A percentile compares a stretch with the other conserved stretches of the same genome.
These are phyloP conservation scores for Regulus satrapa DNA, from an alignment of 2,113 vertebrate species.

Conservation along the genomic window DNA sequence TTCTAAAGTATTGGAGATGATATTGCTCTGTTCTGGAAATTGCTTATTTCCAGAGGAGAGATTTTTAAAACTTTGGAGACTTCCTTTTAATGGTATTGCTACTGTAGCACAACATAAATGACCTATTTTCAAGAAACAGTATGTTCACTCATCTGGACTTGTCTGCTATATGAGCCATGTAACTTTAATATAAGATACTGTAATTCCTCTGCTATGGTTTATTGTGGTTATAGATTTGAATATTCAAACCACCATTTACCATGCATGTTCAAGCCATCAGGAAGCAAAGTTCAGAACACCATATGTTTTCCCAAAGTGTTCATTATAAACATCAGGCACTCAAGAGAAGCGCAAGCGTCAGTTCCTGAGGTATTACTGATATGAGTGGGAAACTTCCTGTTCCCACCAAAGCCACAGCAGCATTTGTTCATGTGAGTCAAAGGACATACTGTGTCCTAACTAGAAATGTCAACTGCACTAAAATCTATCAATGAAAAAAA, in stretches of 20 bases:
- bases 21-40: background rate
- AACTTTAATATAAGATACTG: background rate
- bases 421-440: background rate
- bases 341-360: background rate
- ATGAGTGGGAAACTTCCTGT: background rate
- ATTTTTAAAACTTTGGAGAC: background rate
- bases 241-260: background rate
- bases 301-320: background rate
- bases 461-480: background rate
- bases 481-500: background rate
- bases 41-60: background rate
- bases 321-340: background rate
- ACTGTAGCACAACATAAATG: background rate
- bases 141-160: background rate
- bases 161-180: background rate
- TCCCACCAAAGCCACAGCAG: background rate
- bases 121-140: background rate
- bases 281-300: background rate
- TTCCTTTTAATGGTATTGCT: background rate
- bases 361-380: background rate
- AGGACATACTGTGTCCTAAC: background rate
- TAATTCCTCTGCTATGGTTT: background rate
- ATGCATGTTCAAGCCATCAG: background rate
- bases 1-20: background rate
- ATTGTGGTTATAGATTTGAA: background rate